Conservation (phyloP, 2,113 vertebrate genomes). For the Oncorhynchus clarkii region DNA sequence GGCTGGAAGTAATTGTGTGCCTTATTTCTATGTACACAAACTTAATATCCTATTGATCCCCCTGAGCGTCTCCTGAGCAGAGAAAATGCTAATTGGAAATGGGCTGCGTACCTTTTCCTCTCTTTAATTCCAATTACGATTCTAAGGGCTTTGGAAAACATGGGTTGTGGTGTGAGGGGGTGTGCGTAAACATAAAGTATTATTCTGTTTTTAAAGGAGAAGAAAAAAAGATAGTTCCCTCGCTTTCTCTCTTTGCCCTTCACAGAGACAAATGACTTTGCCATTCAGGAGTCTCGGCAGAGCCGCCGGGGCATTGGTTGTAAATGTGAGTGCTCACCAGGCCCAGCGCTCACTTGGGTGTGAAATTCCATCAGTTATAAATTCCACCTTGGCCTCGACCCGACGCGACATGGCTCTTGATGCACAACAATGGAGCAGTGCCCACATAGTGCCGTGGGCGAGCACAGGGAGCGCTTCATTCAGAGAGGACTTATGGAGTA, state of each 20-base stretch:
- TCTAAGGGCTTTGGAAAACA: background rate
- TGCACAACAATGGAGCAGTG: slow-evolving; percentile 35
- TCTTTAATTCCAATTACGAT: background rate
- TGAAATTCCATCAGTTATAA: slow-evolving; percentile 76
- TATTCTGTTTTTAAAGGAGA: slow-evolving; percentile 79
- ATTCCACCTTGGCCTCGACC: slow-evolving; percentile 70
- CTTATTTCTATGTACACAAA: slow-evolving; percentile 87
- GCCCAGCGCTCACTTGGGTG: slow-evolving; percentile 59
- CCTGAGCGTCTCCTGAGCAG: slow-evolving; percentile 85
- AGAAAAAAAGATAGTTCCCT: slow-evolving; percentile 77
- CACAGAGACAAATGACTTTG: slow-evolving; percentile 79
- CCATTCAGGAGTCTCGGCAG: slow-evolving; percentile 72
- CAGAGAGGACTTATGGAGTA: slow-evolving; percentile 9
- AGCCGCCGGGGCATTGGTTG: slow-evolving; percentile 52
- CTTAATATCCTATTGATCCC: slow-evolving; percentile 87
- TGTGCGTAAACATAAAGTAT: slow-evolving; percentile 23
- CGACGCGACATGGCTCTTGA: slow-evolving; percentile 45
- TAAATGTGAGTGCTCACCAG: slow-evolving; percentile 73
- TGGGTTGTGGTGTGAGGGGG: slow-evolving; percentile 16
- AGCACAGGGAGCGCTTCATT: too few species aligned
- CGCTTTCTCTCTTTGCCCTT: slow-evolving; percentile 65
- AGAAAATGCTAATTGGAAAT: slow-evolving; percentile 90
- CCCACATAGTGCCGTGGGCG: too few species aligned
- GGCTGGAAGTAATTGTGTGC: slow-evolving; percentile 70
- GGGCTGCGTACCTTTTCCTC: slow-evolving; percentile 65